phyloP scores from a whole-genome alignment of 2,888 invertebrate genomes.

The Mythimna ferrago region DNA sequence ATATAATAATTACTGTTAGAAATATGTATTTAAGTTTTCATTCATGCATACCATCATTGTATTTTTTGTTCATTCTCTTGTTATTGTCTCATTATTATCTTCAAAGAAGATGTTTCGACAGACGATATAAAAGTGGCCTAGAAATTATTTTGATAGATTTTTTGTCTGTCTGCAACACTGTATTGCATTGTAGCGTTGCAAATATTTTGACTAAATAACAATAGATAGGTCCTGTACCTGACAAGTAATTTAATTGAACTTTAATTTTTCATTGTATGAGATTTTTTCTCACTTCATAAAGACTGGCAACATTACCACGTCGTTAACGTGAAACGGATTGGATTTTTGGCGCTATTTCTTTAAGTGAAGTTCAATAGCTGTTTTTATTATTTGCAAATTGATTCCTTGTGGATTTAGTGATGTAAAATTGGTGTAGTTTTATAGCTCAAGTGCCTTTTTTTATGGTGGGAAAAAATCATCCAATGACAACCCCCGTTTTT shows the following conservation, averaged over 20 bases:
- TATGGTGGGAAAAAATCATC: too few relatives aligned
- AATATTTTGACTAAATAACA: slow-evolving; percentile 32
- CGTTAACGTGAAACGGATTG: too few relatives aligned
- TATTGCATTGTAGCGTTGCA: slow-evolving; percentile 1
- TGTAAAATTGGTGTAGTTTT: too few relatives aligned
- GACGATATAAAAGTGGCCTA: slow-evolving; percentile 7
- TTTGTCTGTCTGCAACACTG: slow-evolving; percentile 28
- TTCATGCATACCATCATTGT: slow-evolving; percentile 14
- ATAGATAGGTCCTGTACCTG: not conserved
- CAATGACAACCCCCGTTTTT: too few relatives aligned
- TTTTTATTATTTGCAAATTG: too few relatives aligned
- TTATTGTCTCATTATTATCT: slow-evolving; percentile 12
- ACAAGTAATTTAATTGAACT: not conserved
- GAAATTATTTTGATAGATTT: slow-evolving; percentile 14
- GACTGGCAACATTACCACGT: too few relatives aligned
- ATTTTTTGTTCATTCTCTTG: not conserved
- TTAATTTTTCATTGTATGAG: slow-evolving; percentile 8
- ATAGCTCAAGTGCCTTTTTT: too few relatives aligned
- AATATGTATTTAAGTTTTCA: slow-evolving; percentile 11
- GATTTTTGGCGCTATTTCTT: too few relatives aligned
- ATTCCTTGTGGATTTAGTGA: too few relatives aligned
- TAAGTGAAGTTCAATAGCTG: too few relatives aligned
- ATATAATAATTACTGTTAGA: slow-evolving; percentile 6
- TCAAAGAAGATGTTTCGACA: not conserved
- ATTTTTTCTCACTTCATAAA: not conserved